Evolutionary conservation across 2,797 vertebrate species (phyloP).

Genomic region (Myripristis jacobus): DNA sequence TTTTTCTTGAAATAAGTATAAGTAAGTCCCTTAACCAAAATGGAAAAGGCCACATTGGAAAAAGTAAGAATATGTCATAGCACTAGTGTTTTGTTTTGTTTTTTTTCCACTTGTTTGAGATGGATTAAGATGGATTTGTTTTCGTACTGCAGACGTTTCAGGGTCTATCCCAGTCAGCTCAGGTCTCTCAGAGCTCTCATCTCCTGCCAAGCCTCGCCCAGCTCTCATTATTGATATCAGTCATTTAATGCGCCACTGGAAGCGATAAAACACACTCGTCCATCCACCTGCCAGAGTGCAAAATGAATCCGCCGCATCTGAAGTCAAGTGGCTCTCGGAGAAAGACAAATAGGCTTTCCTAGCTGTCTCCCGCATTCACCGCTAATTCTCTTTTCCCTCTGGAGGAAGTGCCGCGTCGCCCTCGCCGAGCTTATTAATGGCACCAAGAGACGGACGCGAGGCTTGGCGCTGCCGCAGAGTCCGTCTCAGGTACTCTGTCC

Average conservation of each 20-base stretch:
- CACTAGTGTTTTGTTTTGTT: too few relatives aligned
- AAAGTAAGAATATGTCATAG: too few relatives aligned
- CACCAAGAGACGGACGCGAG: slow-evolving; percentile 23
- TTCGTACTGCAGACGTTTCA: too few relatives aligned
- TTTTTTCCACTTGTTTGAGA: too few relatives aligned
- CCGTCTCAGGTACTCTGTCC: slow-evolving; percentile 31
- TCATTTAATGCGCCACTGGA: slow-evolving; percentile 19
- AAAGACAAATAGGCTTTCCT: slow-evolving; percentile 12
- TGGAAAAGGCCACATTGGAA: too few relatives aligned
- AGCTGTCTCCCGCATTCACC: not conserved
- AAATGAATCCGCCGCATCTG: not conserved
- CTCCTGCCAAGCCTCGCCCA: not conserved
- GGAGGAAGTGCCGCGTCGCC: not conserved
- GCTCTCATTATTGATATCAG: not conserved
- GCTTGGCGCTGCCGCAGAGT: slow-evolving; percentile 27
- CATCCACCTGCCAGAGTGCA: not conserved
- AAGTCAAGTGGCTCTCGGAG: slow-evolving; percentile 33
- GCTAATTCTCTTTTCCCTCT: slow-evolving; percentile 29
- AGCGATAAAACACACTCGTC: slow-evolving; percentile 14
- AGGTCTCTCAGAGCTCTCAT: too few relatives aligned
- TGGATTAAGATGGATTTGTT: too few relatives aligned
- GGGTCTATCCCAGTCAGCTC: too few relatives aligned
- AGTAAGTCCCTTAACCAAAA: too few relatives aligned
- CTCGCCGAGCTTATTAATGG: slow-evolving; percentile 44
- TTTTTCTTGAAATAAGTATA: too few relatives aligned